A percentile compares a stretch with the other conserved stretches of the same genome.
These are phyloP conservation scores for Phalangium opilio DNA, from an alignment of 2,888 invertebrate species.

Conservation along the genomic window DNA sequence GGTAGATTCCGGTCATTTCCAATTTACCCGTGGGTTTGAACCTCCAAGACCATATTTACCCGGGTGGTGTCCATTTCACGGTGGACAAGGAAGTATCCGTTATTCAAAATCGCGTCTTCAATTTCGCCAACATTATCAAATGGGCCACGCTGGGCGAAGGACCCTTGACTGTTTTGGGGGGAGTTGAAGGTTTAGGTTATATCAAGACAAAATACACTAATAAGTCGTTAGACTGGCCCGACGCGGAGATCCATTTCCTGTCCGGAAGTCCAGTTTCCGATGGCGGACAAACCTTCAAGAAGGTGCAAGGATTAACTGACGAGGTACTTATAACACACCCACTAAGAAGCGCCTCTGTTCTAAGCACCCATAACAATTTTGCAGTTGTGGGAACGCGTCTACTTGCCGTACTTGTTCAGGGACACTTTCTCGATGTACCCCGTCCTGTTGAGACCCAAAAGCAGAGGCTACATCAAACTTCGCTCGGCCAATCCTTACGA, in stretches of 20 bases:
- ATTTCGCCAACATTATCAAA: constrained; percentile 17
- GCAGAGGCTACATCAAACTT: constrained; percentile 19
- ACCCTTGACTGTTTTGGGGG: constrained; percentile 66
- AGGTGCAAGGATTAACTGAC: constrained; percentile 63
- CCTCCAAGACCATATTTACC: constrained; percentile 73
- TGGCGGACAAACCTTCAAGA: constrained; percentile 44
- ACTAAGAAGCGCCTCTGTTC: too few relatives aligned
- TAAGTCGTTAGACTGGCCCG: constrained; percentile 56
- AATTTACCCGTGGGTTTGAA: constrained; percentile 70
- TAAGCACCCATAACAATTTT: too few relatives aligned
- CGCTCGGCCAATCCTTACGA: constrained; percentile 55
- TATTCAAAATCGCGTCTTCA: constrained; percentile 22
- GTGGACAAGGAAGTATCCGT: constrained; percentile 48
- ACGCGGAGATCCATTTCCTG: constrained; percentile 72
- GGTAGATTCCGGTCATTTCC: constrained; percentile 60
- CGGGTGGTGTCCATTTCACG: constrained; percentile 68
- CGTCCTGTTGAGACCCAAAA: constrained; percentile 21
- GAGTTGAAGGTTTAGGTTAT: constrained; percentile 73
- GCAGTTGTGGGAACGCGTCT: constrained; percentile 21
- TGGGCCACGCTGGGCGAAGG: constrained; percentile 9
- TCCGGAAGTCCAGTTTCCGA: constrained; percentile 72
- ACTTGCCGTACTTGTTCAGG: constrained; percentile 19
- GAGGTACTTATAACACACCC: too few relatives aligned
- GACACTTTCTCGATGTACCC: constrained; percentile 22
- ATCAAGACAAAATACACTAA: constrained; percentile 70